Base-by-base conservation (phyloP, 1,140 invertebrate species). In the Bradysia coprophila region DNA sequence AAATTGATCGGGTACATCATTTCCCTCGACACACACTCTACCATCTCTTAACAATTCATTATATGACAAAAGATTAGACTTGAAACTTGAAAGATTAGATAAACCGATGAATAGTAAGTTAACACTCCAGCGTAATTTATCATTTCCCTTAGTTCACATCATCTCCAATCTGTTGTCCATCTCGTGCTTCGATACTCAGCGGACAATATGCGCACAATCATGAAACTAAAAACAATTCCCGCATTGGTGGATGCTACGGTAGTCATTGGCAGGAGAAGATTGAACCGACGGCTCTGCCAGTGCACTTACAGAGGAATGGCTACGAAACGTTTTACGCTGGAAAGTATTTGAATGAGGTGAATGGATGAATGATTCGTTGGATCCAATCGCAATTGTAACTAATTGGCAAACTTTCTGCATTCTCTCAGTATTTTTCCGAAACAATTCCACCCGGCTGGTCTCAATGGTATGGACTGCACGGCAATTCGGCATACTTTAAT, bases 401-500 rank as follows among this genome's bases (percentile, higher is more conserved):
- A n/a, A 31, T 9, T 31, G 28, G 28, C 28, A 31, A 31, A 31
- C n/a, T 31, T 31, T 31, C 28, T 18, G 18, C 42, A 31, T 40
- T 40, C 48, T 62, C 57, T 43, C 51, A 86, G 74, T 87, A 83
- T 58, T 75, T 77, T 2, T 65, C 74, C 0, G 48, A 63, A 21
- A 67, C 76, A 48, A 65, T 89, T 16, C 87, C 88, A 1, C 62
- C 66, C 4, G 89, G 89, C 4, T 93, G 87, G 81, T 70, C 80
- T 43, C 69, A 74, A 50, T 90, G 85, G 77, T 62, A 76, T 48
- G 83, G 81, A 1, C 62, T 89, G 15, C 68, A 82, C 40, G 84
- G 85, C 15, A 89, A 91, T 55, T 92, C 87, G 0, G 72, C 68
- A 21, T 93, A 93, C 61, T 92, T 89, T 53, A 76, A 90, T 61